Evolutionary conservation across 2,797 vertebrate genomes (phyloP).

Genomic region (Huso huso): DNA sequence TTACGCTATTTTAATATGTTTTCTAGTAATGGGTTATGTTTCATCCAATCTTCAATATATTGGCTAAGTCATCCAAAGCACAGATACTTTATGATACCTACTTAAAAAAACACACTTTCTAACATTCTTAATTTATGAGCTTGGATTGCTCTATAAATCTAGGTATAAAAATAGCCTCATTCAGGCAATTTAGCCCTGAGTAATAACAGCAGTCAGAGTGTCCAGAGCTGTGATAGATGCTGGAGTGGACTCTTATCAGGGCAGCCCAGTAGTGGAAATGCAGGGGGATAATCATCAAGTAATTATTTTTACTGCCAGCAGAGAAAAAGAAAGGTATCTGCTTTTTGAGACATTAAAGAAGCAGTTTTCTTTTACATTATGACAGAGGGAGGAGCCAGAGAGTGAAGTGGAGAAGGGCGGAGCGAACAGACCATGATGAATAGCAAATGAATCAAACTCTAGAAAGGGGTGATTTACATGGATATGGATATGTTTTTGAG

Average conservation of each 20-base stretch:
- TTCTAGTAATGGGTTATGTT: not conserved
- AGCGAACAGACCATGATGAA: too few relatives aligned
- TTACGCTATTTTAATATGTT: too few relatives aligned
- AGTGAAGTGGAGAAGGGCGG: too few relatives aligned
- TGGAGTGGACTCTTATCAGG: conserved; percentile 36
- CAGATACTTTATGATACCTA: not conserved
- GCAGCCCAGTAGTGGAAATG: conserved; percentile 44
- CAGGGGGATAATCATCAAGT: conserved; percentile 43
- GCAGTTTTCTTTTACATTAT: too few relatives aligned
- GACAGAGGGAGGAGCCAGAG: too few relatives aligned
- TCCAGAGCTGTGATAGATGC: conserved; percentile 40
- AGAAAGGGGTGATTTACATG: too few relatives aligned
- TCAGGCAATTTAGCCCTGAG: conserved; percentile 20
- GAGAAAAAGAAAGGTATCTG: conserved; percentile 5
- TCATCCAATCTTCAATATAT: not conserved
- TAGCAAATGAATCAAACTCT: too few relatives aligned
- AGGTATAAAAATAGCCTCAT: conserved; percentile 44
- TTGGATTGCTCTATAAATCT: conserved; percentile 44
- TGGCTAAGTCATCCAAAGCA: not conserved
- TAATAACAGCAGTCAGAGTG: conserved; percentile 38
- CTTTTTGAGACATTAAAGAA: not conserved
- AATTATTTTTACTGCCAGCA: conserved; percentile 44
- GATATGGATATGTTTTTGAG: too few relatives aligned
- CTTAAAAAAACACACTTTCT: not conserved
- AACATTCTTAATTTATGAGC: conserved; percentile 28